Conservation (phyloP, 2,797 vertebrate genomes). For the Rousettus madagascariensis region DNA sequence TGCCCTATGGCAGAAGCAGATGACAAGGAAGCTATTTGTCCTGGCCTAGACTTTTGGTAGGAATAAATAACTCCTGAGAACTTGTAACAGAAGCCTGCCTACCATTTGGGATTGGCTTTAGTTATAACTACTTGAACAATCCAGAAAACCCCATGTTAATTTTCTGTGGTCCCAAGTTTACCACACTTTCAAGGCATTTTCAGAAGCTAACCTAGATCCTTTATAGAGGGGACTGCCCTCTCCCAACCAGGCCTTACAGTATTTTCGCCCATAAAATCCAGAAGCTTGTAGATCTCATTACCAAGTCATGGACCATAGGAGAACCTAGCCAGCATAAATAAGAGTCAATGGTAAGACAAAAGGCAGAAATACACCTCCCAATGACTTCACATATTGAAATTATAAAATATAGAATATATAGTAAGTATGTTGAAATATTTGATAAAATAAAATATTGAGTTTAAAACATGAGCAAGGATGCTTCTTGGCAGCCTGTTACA, state of each 20-base stretch:
- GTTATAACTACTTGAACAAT: not conserved
- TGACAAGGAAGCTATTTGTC: not conserved
- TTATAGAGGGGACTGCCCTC: not conserved
- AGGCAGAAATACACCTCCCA: not conserved
- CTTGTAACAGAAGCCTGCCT: not conserved
- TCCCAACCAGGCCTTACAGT: not conserved
- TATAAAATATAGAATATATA: not conserved
- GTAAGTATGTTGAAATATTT: not conserved
- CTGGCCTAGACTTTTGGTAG: not conserved
- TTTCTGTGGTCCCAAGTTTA: not conserved
- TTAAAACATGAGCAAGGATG: not conserved
- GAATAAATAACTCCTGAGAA: not conserved
- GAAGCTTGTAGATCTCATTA: not conserved
- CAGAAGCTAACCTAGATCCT: not conserved
- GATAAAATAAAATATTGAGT: not conserved
- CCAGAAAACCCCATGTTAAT: not conserved
- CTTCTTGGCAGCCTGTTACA: no score
- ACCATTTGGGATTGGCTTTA: not conserved
- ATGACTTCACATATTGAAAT: not conserved
- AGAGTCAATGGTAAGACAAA: not conserved
- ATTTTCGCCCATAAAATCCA: not conserved
- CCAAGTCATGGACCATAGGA: not conserved
- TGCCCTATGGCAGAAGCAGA: not conserved
- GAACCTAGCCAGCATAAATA: not conserved
- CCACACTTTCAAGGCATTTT: not conserved